Evolutionary conservation across 30 jellyfish, hydroid and myxozoan genomes (phyloP).

Genomic region (Aurelia aurita): DNA sequence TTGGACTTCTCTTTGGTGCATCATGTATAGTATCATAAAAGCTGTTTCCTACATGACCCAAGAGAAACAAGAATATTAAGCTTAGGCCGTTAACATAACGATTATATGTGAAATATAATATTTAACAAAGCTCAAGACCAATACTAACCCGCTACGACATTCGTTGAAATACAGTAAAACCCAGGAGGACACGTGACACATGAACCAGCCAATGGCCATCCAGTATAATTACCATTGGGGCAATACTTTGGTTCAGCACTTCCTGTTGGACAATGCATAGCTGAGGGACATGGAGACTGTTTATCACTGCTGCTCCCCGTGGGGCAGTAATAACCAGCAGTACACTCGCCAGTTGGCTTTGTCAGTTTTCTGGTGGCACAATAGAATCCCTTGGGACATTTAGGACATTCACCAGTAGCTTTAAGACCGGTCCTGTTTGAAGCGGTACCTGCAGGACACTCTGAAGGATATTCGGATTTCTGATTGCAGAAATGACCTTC

Average conservation of each 20-base stretch:
- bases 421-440: slow-evolving; percentile 84
- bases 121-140: too few species aligned
- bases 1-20: too few species aligned
- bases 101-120: too few species aligned
- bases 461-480: slow-evolving; percentile 75
- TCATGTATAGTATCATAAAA: too few species aligned
- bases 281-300: slow-evolving; percentile 86
- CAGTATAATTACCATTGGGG: slow-evolving; percentile 90
- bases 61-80: too few species aligned
- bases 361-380: slow-evolving; percentile 82
- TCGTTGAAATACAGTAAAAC: slow-evolving; percentile 72
- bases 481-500: slow-evolving; percentile 83
- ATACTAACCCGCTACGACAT: slow-evolving; percentile 75
- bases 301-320: slow-evolving; percentile 81
- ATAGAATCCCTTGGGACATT: slow-evolving; percentile 82
- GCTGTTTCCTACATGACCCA: too few species aligned
- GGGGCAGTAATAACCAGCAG: slow-evolving; percentile 93
- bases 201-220: slow-evolving; percentile 79
- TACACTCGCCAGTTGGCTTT: slow-evolving; percentile 84
- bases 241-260: slow-evolving; percentile 86
- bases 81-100: too few species aligned
- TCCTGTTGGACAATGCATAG: slow-evolving; percentile 92
- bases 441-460: slow-evolving; percentile 90
- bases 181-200: slow-evolving; percentile 88
- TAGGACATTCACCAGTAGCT: slow-evolving; percentile 66